Conservation (phyloP, 2,113 vertebrate genomes). For the Spea bombifrons region DNA sequence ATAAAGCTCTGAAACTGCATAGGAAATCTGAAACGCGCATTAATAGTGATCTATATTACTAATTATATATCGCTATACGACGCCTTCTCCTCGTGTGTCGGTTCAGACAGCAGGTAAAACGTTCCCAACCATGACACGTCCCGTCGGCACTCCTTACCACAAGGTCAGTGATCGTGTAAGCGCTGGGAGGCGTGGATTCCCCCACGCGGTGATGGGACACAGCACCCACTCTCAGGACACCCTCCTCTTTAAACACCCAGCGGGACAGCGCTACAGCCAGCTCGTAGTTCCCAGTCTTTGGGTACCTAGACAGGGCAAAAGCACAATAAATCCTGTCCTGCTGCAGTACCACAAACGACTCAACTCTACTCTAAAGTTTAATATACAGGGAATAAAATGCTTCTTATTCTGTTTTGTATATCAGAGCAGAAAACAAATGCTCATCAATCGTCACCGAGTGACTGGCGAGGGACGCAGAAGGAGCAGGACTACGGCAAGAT, state of each 20-base stretch:
- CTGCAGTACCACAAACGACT: too few relatives aligned
- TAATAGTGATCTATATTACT: too few relatives aligned
- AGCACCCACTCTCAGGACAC: slow-evolving; percentile 87
- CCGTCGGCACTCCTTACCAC: slow-evolving; percentile 75
- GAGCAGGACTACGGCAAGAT: not conserved
- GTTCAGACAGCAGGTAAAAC: too few relatives aligned
- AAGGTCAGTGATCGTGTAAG: slow-evolving; percentile 93
- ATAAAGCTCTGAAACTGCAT: too few relatives aligned
- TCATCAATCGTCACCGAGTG: too few relatives aligned
- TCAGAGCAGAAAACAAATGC: not conserved
- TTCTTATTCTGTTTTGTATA: not conserved
- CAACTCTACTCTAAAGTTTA: too few relatives aligned
- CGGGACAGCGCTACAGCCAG: slow-evolving; percentile 86
- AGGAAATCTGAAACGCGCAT: too few relatives aligned
- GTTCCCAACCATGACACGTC: too few relatives aligned
- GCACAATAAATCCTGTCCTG: too few relatives aligned
- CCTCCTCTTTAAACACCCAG: slow-evolving; percentile 98
- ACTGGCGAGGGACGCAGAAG: too few relatives aligned
- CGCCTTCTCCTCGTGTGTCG: too few relatives aligned
- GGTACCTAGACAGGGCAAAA: slow-evolving; percentile 59
- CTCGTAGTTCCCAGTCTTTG: slow-evolving; percentile 87
- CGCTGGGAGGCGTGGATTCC: slow-evolving; percentile 78
- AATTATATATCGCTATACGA: too few relatives aligned
- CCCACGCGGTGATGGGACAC: slow-evolving; percentile 91
- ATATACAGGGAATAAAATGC: not conserved